Evolutionary conservation across 2,888 invertebrate genomes (phyloP).

Genomic region (Mimas tiliae): DNA sequence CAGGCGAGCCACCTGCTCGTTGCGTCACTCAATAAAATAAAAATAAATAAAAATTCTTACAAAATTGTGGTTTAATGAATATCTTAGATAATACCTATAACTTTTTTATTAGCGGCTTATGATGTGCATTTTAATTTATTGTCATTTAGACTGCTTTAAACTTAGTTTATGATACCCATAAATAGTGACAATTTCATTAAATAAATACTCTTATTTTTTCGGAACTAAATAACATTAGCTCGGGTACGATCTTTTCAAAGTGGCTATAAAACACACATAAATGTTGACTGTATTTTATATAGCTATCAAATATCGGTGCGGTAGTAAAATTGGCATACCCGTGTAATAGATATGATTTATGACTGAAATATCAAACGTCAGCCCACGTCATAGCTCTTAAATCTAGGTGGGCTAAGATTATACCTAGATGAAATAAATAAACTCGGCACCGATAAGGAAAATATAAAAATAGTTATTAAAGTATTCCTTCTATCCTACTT

Average conservation of each 20-base stretch:
- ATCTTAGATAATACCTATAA: too few species aligned
- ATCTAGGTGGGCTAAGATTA: background rate
- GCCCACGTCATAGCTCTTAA: background rate
- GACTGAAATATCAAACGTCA: background rate
- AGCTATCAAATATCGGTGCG: conserved; percentile 16
- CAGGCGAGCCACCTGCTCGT: too few species aligned
- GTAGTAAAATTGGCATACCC: conserved; percentile 4
- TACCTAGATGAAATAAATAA: background rate
- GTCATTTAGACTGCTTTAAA: too few species aligned
- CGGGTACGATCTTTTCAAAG: background rate
- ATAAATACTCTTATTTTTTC: background rate
- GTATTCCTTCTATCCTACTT: too few species aligned
- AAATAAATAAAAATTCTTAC: too few species aligned
- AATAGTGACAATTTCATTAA: background rate
- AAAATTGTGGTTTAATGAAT: too few species aligned
- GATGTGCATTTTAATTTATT: too few species aligned
- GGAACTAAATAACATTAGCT: background rate
- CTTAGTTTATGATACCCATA: too few species aligned
- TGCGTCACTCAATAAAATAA: too few species aligned
- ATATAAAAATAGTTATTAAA: too few species aligned
- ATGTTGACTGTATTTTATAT: conserved; percentile 17
- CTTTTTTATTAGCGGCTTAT: too few species aligned
- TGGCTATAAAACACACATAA: conserved; percentile 9
- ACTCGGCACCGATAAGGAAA: background rate
- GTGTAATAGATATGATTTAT: conserved; percentile 20